These are phyloP conservation scores for Galeruca laticollis DNA, from an alignment of 2,888 invertebrate genomes.

Conservation along the genomic window DNA sequence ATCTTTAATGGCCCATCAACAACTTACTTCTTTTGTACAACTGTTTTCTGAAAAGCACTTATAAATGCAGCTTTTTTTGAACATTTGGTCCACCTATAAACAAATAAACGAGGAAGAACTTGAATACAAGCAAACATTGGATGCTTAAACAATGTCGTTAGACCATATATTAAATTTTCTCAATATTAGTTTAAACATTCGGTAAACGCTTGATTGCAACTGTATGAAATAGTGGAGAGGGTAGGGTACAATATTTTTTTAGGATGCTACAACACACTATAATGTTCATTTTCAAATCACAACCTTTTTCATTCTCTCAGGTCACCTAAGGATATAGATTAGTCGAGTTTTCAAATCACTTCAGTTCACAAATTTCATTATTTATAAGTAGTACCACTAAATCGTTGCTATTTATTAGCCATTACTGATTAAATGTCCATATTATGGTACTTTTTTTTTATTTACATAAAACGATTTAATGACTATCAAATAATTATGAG, in stretches of 20 bases:
- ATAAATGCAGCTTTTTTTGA: constrained; percentile 41
- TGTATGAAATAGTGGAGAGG: constrained; percentile 54
- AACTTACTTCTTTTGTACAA: constrained; percentile 40
- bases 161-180: constrained; percentile 4
- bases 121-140: constrained; percentile 6
- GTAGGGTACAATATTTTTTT: constrained; percentile 38
- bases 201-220: constrained; percentile 28
- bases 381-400: neutral
- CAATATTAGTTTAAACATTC: constrained; percentile 27
- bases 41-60: constrained; percentile 44
- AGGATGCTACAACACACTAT: constrained; percentile 52
- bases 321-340: constrained; percentile 38
- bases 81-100: constrained; percentile 31
- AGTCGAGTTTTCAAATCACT: constrained; percentile 24
- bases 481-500: neutral
- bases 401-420: constrained; percentile 17
- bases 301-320: constrained; percentile 49
- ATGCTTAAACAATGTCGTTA: neutral
- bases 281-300: constrained; percentile 53
- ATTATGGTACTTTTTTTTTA: neutral
- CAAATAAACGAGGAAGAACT: constrained; percentile 29
- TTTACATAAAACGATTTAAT: neutral
- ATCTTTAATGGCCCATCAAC: constrained; percentile 29
- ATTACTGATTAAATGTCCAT: neutral
- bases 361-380: constrained; percentile 34